A percentile compares a stretch with the other conserved stretches of the same genome.
Evolutionary conservation across 2,888 invertebrate species (phyloP).

Genomic region (Lucinisca nassula): DNA sequence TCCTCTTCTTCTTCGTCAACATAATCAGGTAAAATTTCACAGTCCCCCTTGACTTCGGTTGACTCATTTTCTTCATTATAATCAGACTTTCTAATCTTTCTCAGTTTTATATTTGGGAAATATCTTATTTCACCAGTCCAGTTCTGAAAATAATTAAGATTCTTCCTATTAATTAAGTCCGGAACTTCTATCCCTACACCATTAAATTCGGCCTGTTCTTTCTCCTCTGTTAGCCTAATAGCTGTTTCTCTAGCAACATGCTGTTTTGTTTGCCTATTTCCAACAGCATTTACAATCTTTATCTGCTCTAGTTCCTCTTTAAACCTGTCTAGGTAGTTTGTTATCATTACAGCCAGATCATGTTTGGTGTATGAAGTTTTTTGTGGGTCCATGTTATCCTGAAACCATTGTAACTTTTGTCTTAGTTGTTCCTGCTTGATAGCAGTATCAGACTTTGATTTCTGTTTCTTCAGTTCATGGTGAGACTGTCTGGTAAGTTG

Average conservation of each 20-base stretch:
- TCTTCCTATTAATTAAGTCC: constrained; percentile 90
- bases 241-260: constrained; percentile 94
- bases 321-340: constrained; percentile 90
- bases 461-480: constrained; percentile 88
- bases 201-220: constrained; percentile 93
- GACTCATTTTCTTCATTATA: not conserved
- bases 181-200: constrained; percentile 94
- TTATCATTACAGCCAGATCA: constrained; percentile 88
- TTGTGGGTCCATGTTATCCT: constrained; percentile 90
- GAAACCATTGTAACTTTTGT: constrained; percentile 94
- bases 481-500: constrained; percentile 92
- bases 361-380: constrained; percentile 90
- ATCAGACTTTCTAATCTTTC: constrained; percentile 70
- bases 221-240: constrained; percentile 93
- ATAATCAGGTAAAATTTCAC: constrained; percentile 47
- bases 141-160: constrained; percentile 90
- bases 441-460: constrained; percentile 66
- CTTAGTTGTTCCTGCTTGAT: constrained; percentile 87
- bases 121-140: constrained; percentile 81
- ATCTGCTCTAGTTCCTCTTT: constrained; percentile 94
- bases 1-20: constrained; percentile 1
- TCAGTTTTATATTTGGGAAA: constrained; percentile 80
- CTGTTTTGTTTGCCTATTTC: constrained; percentile 92
- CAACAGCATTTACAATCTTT: constrained; percentile 93
- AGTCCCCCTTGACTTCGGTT: not conserved